Evolutionary conservation across 2,888 invertebrate species (phyloP).

Genomic region (Drepana falcataria): DNA sequence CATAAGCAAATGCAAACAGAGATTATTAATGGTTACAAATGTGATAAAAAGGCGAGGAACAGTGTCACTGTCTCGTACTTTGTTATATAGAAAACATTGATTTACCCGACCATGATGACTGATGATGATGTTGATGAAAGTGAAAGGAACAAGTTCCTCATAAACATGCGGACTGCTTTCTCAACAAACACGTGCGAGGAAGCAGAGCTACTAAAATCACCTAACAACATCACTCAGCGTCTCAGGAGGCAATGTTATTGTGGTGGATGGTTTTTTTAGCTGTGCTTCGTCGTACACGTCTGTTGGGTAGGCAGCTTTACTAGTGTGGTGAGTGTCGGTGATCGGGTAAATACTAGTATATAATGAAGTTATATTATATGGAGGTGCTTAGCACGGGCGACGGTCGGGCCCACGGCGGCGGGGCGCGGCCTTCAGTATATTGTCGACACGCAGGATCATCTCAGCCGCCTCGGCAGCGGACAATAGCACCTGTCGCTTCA

Average conservation of each 20-base stretch:
- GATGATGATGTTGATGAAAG: too few species aligned
- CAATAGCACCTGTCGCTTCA: constrained; percentile 96
- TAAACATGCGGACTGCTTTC: too few species aligned
- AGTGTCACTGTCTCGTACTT: background rate
- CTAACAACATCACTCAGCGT: too few species aligned
- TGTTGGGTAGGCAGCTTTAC: too few species aligned
- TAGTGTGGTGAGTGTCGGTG: background rate
- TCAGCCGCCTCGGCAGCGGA: constrained; percentile 98
- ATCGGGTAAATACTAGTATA: background rate
- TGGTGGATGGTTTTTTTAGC: too few species aligned
- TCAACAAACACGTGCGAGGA: too few species aligned
- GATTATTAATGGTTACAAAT: constrained; percentile 3
- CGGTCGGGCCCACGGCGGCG: constrained; percentile 92
- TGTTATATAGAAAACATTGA: background rate
- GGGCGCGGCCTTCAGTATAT: constrained; percentile 95
- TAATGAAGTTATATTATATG: background rate
- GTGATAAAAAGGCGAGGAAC: background rate
- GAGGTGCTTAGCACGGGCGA: constrained; percentile 83
- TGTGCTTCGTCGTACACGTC: too few species aligned
- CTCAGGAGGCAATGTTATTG: too few species aligned
- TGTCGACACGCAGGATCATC: constrained; percentile 98
- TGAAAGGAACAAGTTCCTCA: too few species aligned
- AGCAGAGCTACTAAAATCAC: too few species aligned
- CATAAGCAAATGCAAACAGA: constrained; percentile 7
- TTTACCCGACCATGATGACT: background rate